Evolutionary conservation across 1,140 invertebrate species (phyloP).

Genomic region (Caenorhabditis briggsae): DNA sequence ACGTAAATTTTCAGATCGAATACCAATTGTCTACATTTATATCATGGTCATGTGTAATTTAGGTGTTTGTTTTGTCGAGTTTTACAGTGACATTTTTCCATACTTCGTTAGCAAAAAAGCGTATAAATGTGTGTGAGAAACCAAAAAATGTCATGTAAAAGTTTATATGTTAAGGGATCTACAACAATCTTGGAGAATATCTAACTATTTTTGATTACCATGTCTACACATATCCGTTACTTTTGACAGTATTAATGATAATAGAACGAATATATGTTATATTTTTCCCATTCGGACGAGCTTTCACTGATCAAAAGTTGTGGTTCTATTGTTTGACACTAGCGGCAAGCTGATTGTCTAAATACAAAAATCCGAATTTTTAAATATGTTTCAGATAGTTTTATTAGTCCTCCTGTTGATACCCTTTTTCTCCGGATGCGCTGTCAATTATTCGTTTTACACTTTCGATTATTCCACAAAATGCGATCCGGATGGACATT

Average conservation of each 20-base stretch:
- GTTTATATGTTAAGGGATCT: background rate
- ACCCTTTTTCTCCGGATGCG: background rate
- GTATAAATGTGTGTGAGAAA: background rate
- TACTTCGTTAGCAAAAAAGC: conserved; percentile 11
- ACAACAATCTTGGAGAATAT: background rate
- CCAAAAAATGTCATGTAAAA: background rate
- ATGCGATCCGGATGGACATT: conserved; percentile 26
- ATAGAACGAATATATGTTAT: background rate
- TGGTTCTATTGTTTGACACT: background rate
- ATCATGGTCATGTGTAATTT: background rate
- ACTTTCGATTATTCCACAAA: background rate
- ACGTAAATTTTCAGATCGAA: background rate
- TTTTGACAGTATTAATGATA: background rate
- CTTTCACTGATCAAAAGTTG: background rate
- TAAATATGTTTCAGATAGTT: background rate
- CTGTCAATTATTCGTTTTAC: conserved; percentile 21
- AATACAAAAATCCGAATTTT: too few species aligned
- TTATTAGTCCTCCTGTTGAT: background rate
- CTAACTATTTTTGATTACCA: conserved; percentile 4
- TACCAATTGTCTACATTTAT: conserved; percentile 3
- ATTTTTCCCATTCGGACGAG: background rate
- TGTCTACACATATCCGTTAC: background rate
- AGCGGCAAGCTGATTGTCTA: background rate
- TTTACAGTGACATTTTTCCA: background rate
- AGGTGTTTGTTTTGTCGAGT: conserved; percentile 8